A percentile compares a stretch with the other conserved stretches of the same genome.
Evolutionary conservation across 2,888 invertebrate species (phyloP).

Genomic region (Brachypalpus laphriformis): DNA sequence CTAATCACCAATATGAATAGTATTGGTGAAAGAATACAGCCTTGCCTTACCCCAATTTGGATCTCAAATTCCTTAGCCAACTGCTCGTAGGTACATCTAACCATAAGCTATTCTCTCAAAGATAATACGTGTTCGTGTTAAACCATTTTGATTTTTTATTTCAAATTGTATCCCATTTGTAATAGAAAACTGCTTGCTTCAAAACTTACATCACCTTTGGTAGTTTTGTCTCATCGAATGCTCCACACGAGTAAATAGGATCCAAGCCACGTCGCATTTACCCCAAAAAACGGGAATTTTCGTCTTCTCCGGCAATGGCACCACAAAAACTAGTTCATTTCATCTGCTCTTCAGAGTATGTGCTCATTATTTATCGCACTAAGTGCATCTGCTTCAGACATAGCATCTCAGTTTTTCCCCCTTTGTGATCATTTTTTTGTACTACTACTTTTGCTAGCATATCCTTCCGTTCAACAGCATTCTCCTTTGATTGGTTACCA

Average conservation of each 20-base stretch:
- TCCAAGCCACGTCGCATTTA: background rate
- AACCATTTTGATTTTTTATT: too few relatives aligned
- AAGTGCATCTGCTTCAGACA: constrained; percentile 51
- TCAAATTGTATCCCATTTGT: too few relatives aligned
- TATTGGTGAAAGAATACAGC: too few relatives aligned
- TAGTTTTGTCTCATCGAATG: background rate
- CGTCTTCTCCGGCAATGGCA: background rate
- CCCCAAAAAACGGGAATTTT: constrained; percentile 22
- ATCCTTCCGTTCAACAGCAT: constrained; percentile 28
- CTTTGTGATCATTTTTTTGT: background rate
- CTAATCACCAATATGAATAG: too few relatives aligned
- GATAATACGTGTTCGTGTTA: too few relatives aligned
- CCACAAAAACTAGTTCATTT: constrained; percentile 22
- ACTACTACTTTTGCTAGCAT: background rate
- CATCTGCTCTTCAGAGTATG: background rate
- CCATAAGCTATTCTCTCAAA: too few relatives aligned
- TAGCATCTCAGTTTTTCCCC: background rate
- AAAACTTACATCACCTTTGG: too few relatives aligned
- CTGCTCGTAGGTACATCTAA: too few relatives aligned
- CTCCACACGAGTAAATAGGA: background rate
- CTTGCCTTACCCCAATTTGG: too few relatives aligned
- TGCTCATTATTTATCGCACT: constrained; percentile 59
- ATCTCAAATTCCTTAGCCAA: too few relatives aligned
- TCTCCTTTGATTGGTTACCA: constrained; percentile 50
- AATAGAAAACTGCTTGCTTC: too few relatives aligned